phyloP scores from a whole-genome alignment of 2,888 invertebrate genomes.

The Polylopha cassiicola region DNA sequence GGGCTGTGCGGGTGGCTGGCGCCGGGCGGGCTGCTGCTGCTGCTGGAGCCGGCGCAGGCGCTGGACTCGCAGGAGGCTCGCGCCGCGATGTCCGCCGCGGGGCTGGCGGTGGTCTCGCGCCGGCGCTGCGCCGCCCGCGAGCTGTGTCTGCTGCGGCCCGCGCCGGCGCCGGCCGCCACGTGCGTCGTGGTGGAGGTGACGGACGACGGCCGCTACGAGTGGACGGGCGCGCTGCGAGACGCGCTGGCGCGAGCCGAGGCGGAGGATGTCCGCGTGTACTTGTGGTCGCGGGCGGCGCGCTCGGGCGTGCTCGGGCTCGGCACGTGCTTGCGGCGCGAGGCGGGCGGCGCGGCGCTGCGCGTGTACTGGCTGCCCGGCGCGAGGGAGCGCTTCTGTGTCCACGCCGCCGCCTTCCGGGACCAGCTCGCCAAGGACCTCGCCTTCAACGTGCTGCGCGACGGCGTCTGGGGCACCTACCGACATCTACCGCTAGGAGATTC shows the following conservation, averaged over 20 bases:
- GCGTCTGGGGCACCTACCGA: conserved; percentile 91
- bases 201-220: conserved; percentile 81
- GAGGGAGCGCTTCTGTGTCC: conserved; percentile 77
- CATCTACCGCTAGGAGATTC: conserved; percentile 82
- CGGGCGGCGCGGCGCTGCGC: conserved; percentile 87
- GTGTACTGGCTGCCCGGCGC: conserved; percentile 83
- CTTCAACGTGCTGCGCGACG: conserved; percentile 89
- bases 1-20: conserved; percentile 80
- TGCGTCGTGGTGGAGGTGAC: conserved; percentile 80
- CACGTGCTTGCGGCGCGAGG: conserved; percentile 92
- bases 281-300: conserved; percentile 82
- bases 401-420: conserved; percentile 75
- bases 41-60: conserved; percentile 80
- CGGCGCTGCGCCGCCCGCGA: conserved; percentile 81
- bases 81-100: conserved; percentile 44
- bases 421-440: conserved; percentile 87
- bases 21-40: conserved; percentile 82
- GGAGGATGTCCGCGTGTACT: conserved; percentile 78
- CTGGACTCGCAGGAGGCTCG: conserved; percentile 60
- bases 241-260: conserved; percentile 81
- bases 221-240: conserved; percentile 89
- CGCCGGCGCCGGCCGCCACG: conserved; percentile 44
- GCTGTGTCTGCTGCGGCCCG: conserved; percentile 82
- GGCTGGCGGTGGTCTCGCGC: conserved; percentile 49
- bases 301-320: conserved; percentile 92